Base-by-base conservation (phyloP, 2,113 vertebrate species). In the Columba livia region DNA sequence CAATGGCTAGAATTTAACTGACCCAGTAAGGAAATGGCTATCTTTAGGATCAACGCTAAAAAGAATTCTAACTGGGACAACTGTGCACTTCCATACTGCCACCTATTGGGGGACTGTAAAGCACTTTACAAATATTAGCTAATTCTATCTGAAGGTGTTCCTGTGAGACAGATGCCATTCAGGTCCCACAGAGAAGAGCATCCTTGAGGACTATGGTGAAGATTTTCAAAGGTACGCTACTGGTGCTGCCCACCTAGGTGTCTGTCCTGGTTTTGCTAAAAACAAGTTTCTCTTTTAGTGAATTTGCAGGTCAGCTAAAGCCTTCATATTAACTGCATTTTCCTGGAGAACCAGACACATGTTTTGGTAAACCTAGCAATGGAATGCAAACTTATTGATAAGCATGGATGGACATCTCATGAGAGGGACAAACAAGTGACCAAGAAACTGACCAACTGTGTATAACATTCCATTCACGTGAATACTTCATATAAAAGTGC, bases 51-150 rank as follows among this genome's bases (percentile, higher is more conserved):
- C 15, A 51, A 89, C 0, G 2, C 20, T n/a, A 64, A 48, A 88
- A 83, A 65, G 38, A 81, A 15, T 6, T 48, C 24, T 31, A 65
- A 81, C 8, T 64, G 77, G 6, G 13, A 58, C 69, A 61, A 82
- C 61, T 31, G 74, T 12, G 13, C 80, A 94, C 58, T 94, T 97
- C 93, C 86, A 91, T 58, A 79, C 83, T 92, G 96, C 88, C 96
- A 96, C 84, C 93, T 96, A 79, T 92, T 42, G 96, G 88, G 56
- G 73, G 54, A 81, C 67, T 72, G 44, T 44, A 64, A 64, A 67
- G 72, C 56, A 29, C 54, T 88, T 65, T 13, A 25, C 40, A 67
- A 81, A 48, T 62, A 42, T 9, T 13, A 38, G 28, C 1, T 2
- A 92, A 56, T 71, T 51, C 2, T 21, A 28, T 7, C 25, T 2